Evolutionary conservation across 1,140 invertebrate species (phyloP).

Genomic region (Rhopalosiphum padi): DNA sequence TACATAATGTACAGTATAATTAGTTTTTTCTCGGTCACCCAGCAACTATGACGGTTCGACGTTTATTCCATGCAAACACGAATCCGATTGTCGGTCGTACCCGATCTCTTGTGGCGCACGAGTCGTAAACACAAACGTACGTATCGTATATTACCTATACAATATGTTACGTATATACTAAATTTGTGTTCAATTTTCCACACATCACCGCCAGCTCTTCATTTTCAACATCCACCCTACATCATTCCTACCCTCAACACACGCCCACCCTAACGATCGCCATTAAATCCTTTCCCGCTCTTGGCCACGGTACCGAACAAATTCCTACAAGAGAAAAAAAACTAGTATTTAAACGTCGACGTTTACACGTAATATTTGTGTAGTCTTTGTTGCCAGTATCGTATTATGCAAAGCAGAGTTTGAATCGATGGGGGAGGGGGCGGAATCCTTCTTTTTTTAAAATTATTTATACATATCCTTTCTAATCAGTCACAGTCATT

Average conservation of each 20-base stretch:
- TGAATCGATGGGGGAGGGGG: neutral
- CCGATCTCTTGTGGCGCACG: neutral
- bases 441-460: too few species aligned
- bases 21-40: constrained; percentile 40
- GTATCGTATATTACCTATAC: neutral
- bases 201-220: neutral
- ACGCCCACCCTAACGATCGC: neutral
- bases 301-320: neutral
- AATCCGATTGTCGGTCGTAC: constrained; percentile 34
- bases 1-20: constrained; percentile 14
- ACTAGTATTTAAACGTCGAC: neutral
- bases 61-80: neutral
- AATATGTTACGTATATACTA: neutral
- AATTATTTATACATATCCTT: too few species aligned
- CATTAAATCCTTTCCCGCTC: neutral
- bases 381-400: neutral
- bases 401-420: neutral
- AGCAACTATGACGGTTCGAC: neutral
- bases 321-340: neutral
- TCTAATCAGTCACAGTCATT: too few species aligned
- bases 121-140: neutral
- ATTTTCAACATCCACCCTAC: neutral
- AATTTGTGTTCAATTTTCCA: neutral
- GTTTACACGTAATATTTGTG: neutral
- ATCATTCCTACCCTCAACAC: neutral